phyloP scores from a whole-genome alignment of 2,113 vertebrate species.

The Seriola dumerili region DNA sequence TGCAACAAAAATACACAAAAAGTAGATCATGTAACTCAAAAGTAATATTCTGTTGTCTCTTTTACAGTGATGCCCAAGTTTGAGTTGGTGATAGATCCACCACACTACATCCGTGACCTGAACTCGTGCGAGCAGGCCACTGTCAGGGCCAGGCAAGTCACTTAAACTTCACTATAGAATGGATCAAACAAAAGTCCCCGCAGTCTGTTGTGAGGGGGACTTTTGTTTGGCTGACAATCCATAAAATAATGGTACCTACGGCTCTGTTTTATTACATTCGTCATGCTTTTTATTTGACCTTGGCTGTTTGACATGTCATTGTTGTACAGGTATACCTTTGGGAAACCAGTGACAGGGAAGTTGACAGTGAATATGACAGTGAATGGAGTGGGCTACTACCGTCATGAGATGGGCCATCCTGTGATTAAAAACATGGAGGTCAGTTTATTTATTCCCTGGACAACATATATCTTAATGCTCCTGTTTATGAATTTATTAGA shows the following conservation, averaged over 20 bases:
- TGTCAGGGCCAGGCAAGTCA: conserved; percentile 89
- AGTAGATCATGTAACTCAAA: background rate
- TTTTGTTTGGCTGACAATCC: background rate
- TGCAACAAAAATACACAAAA: background rate
- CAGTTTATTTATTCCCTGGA: conserved; percentile 56
- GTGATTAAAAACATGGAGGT: conserved; percentile 92
- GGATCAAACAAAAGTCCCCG: background rate
- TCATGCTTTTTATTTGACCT: background rate
- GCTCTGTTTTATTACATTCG: background rate
- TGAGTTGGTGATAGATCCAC: conserved; percentile 89
- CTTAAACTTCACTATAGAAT: background rate
- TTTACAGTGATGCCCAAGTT: conserved; percentile 91
- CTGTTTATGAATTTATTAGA: background rate
- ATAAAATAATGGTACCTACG: background rate
- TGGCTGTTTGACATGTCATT: conserved; percentile 16
- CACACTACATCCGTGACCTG: conserved; percentile 89
- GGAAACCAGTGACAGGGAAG: conserved; percentile 91
- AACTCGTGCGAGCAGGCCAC: conserved; percentile 88
- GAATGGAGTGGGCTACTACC: conserved; percentile 94
- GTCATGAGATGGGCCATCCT: conserved; percentile 92
- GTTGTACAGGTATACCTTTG: conserved; percentile 90
- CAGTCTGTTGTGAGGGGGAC: background rate
- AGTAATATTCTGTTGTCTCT: background rate
- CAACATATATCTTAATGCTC: background rate
- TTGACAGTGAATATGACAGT: conserved; percentile 93